Evolutionary conservation across 2,888 invertebrate genomes (phyloP), one percentile per base, ranked within the genome.

Genomic region (Andrena praecox): DNA sequence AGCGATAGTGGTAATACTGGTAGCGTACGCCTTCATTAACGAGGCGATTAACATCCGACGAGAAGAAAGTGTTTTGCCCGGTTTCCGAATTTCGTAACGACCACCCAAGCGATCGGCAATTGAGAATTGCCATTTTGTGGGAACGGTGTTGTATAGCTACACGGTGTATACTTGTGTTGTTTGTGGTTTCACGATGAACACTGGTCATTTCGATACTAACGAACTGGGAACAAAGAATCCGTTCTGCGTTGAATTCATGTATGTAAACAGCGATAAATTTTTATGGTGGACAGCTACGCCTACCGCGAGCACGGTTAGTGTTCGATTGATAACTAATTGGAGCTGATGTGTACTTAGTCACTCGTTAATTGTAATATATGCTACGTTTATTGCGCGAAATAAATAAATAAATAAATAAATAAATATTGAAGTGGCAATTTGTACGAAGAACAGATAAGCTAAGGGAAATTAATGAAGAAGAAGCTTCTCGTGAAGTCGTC

Each of bases 1-100:
- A 88, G 84, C 62, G 89, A 87, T 86, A 84, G 86, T 85, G 75
- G 77, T 77, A 83, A 85, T 77, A 75, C 84, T 71, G 56, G 84
- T 80, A 74, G 78, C 73, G 48, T 62, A 50, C 62, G 63, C 59
- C 64, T 70, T 83, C 59, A 76, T 87, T 84, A 80, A 69, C 54
- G 29, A 24, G 48, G 31, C 80, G 64, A 83, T 88, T 82, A 84
- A 69, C 70, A 80, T 63, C 59, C 67, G 56, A 73, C 62, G 66
- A 56, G 33, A 72, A 75, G 78, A 80, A 84, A 80, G 77, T 80
- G 74, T 80, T 81, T 80, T 54, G 48, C 54, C 35, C 31, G n/a
- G 59, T 62, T 82, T 60, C 73, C 63, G 33, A 81, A 87, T 84
- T 85, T 87, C 85, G 81, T 77, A 87, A 87, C 16, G 20, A 42